Conservation (phyloP, 2,797 vertebrate genomes). For the Cottoperca gobio region DNA sequence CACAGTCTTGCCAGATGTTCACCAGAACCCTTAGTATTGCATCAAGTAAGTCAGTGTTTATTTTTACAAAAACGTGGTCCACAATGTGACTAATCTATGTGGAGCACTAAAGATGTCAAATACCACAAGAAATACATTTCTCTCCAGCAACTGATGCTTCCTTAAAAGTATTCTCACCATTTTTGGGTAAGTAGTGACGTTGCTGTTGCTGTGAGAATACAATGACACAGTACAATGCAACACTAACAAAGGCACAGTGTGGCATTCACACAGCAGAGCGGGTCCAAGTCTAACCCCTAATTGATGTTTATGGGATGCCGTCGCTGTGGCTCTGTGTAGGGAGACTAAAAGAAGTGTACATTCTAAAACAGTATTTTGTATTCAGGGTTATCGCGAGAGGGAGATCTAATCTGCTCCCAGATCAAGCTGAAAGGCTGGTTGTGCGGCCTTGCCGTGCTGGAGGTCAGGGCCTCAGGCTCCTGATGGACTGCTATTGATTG, state of each 20-base stretch:
- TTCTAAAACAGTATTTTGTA: constrained; percentile 57
- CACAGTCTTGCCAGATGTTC: constrained; percentile 36
- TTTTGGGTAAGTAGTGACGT: not conserved
- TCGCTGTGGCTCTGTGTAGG: constrained; percentile 5
- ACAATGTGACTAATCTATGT: not conserved
- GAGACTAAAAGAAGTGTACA: constrained; percentile 4
- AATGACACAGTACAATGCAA: constrained; percentile 19
- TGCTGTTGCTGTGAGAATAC: constrained; percentile 30
- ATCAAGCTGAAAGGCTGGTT: constrained; percentile 68
- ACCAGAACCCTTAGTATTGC: not conserved
- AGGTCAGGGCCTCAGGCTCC: constrained; percentile 77
- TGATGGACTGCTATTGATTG: constrained; percentile 84
- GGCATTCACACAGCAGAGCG: constrained; percentile 21
- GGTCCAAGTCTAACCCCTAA: not conserved
- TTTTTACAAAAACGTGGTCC: not conserved
- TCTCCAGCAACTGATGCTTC: not conserved
- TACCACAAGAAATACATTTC: not conserved
- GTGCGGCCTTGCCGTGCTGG: constrained; percentile 54
- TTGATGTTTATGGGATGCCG: constrained; percentile 18
- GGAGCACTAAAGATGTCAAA: not conserved
- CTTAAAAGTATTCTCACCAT: constrained; percentile 17
- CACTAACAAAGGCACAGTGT: constrained; percentile 1
- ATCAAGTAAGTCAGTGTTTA: not conserved
- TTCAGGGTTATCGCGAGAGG: constrained; percentile 54
- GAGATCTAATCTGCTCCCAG: constrained; percentile 71